Conservation (phyloP, 2,113 vertebrate genomes). For the Microcebus lehilahytsara region DNA sequence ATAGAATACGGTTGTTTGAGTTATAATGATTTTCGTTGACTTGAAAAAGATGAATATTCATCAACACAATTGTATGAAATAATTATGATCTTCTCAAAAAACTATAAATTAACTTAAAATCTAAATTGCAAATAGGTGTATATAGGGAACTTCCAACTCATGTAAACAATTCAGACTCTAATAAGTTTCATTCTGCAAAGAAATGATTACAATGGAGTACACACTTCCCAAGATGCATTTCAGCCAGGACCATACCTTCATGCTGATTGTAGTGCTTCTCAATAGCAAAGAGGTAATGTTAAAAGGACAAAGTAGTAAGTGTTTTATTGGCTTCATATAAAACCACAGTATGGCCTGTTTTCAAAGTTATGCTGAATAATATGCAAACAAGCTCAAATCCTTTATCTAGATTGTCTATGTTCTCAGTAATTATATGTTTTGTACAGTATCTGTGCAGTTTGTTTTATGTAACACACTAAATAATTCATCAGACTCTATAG, state of each 20-base stretch:
- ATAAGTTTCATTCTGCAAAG: neutral
- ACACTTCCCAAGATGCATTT: neutral
- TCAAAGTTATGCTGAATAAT: neutral
- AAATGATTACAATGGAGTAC: neutral
- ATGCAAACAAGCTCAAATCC: neutral
- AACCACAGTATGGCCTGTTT: neutral
- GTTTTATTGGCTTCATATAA: neutral
- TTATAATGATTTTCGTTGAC: slow-evolving; percentile 32
- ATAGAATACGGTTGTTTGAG: neutral
- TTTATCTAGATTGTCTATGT: neutral
- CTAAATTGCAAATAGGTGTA: slow-evolving; percentile 18
- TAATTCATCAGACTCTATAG: neutral
- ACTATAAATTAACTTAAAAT: slow-evolving; percentile 47
- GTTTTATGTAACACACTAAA: neutral
- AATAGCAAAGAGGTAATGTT: neutral
- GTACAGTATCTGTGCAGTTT: neutral
- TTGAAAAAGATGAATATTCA: slow-evolving; percentile 7
- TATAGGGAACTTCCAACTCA: neutral
- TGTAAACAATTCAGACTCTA: neutral
- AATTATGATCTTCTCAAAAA: neutral
- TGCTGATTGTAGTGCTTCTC: neutral
- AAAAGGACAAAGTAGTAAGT: neutral
- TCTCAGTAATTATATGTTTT: neutral
- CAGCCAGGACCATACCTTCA: neutral
- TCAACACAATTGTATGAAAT: neutral